Percentiles rank a stretch among this genome's conserved stretches.
phyloP scores from a whole-genome alignment of 2,797 vertebrate genomes.

The Poecilia velifera region DNA sequence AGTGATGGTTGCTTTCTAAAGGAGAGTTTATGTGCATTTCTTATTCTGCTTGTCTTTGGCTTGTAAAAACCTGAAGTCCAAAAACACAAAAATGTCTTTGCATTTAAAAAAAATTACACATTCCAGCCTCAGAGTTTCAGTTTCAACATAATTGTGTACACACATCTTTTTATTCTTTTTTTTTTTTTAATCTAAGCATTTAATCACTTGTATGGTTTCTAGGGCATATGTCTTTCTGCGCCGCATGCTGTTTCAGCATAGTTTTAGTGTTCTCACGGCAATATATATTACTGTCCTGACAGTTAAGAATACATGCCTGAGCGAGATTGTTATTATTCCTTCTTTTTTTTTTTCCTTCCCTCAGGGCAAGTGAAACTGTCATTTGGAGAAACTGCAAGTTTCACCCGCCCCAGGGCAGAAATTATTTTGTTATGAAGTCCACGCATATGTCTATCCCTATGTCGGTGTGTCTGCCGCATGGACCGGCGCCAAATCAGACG shows the following conservation, averaged over 20 bases:
- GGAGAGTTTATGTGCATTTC: background rate
- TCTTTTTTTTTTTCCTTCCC: slow-evolving; percentile 50
- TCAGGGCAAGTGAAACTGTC: slow-evolving; percentile 70
- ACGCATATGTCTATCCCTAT: slow-evolving; percentile 67
- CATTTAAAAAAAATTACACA: background rate
- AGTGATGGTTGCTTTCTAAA: background rate
- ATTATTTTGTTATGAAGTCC: slow-evolving; percentile 75
- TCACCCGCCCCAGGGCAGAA: slow-evolving; percentile 76
- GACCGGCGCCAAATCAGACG: slow-evolving; percentile 62
- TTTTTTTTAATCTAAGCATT: background rate
- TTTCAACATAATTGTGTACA: background rate
- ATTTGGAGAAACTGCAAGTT: slow-evolving; percentile 69
- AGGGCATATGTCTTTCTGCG: background rate
- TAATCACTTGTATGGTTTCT: background rate
- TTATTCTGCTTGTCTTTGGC: background rate
- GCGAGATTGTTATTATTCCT: slow-evolving; percentile 30
- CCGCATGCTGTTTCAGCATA: background rate
- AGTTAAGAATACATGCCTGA: slow-evolving; percentile 25
- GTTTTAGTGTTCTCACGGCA: slow-evolving; percentile 9
- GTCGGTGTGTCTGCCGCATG: slow-evolving; percentile 65
- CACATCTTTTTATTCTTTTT: slow-evolving; percentile 1
- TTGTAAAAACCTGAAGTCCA: background rate
- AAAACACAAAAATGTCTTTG: background rate
- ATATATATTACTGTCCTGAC: slow-evolving; percentile 12
- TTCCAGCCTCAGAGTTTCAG: slow-evolving; percentile 28